These are phyloP conservation scores for Lipotes vexillifer DNA, from an alignment of 2,113 vertebrate species.

Conservation along the genomic window DNA sequence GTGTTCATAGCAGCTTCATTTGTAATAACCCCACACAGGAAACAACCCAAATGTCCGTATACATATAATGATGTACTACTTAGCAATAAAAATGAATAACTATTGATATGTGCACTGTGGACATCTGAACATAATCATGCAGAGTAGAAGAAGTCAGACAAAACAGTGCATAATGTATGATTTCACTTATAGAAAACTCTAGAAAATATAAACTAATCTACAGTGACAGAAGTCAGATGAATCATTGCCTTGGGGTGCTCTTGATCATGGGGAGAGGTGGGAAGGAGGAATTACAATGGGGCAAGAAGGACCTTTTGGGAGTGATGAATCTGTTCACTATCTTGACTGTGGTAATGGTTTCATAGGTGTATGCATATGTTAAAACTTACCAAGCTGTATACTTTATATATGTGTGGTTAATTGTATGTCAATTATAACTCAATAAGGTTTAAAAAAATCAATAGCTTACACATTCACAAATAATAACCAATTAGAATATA, in stretches of 20 bases:
- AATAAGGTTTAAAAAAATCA: constrained; percentile 3
- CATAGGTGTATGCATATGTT: background rate
- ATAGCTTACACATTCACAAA: background rate
- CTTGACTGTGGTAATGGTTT: background rate
- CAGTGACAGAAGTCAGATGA: background rate
- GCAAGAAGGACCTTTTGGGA: background rate
- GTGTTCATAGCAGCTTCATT: background rate
- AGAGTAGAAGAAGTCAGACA: background rate
- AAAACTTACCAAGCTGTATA: background rate
- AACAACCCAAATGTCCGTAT: background rate
- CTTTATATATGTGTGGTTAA: background rate
- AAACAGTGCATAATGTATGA: background rate
- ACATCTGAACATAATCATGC: background rate
- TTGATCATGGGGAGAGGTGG: background rate
- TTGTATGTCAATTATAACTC: background rate
- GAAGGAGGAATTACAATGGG: background rate
- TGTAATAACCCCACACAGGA: background rate
- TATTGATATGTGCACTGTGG: background rate
- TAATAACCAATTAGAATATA: background rate
- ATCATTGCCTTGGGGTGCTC: background rate
- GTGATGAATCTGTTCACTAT: background rate
- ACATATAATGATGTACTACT: background rate
- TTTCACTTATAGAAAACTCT: background rate
- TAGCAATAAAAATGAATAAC: background rate
- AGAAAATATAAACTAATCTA: background rate